phyloP scores from a whole-genome alignment of 2,888 invertebrate species.

The Archips xylosteana region DNA sequence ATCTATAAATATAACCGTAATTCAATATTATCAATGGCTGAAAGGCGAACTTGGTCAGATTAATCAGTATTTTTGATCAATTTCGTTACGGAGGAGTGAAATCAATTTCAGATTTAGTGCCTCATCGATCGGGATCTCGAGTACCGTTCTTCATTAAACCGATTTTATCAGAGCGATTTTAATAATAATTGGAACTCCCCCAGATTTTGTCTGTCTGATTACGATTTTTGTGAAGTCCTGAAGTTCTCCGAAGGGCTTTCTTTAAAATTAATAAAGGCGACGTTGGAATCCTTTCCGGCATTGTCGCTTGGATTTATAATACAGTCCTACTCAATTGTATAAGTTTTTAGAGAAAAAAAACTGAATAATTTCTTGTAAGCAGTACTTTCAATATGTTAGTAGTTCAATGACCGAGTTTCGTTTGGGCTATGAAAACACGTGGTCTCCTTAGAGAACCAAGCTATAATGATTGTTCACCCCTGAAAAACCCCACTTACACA shows the following conservation, averaged over 20 bases:
- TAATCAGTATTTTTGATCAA: slow-evolving; percentile 71
- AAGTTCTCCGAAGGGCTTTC: slow-evolving; percentile 62
- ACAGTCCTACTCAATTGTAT: background rate
- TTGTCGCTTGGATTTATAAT: background rate
- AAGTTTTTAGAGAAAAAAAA: no score
- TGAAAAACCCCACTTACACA: no score
- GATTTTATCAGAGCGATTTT: slow-evolving; percentile 82
- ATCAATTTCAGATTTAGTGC: slow-evolving; percentile 77
- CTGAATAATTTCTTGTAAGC: no score
- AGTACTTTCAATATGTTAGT: no score
- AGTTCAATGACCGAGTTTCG: no score
- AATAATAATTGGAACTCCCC: slow-evolving; percentile 78
- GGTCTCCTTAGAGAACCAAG: no score
- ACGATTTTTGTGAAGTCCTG: slow-evolving; percentile 68
- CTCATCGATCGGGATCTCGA: slow-evolving; percentile 69
- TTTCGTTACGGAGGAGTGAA: slow-evolving; percentile 74
- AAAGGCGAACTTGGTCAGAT: slow-evolving; percentile 25
- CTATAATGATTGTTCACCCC: no score
- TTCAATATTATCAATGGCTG: slow-evolving; percentile 8
- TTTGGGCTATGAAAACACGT: no score
- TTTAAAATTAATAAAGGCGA: slow-evolving; percentile 45
- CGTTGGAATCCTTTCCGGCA: slow-evolving; percentile 38
- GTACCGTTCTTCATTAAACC: slow-evolving; percentile 82
- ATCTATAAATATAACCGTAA: background rate
- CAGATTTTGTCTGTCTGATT: slow-evolving; percentile 74